phyloP scores from a whole-genome alignment of 2,797 vertebrate genomes.

The Melanotaenia boesemani region DNA sequence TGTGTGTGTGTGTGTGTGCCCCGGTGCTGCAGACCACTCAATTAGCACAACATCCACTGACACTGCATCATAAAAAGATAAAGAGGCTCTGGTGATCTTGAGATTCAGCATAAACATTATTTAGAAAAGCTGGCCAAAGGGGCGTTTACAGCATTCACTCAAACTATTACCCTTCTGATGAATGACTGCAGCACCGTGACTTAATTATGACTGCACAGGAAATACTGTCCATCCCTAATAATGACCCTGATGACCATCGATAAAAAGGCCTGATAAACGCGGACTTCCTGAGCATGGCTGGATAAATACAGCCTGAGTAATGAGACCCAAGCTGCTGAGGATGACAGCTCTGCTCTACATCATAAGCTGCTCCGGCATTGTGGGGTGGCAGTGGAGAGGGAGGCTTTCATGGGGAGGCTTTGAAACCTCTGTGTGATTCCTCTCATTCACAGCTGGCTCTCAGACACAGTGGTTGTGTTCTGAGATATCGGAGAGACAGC shows the following conservation, averaged over 20 bases:
- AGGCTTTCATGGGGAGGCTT: not conserved
- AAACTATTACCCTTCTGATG: conserved; percentile 70
- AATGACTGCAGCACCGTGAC: conserved; percentile 72
- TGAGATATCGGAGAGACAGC: conserved; percentile 48
- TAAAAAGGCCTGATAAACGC: conserved; percentile 85
- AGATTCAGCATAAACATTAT: conserved; percentile 35
- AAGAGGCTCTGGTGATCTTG: conserved; percentile 17
- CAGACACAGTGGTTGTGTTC: conserved; percentile 45
- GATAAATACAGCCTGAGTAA: conserved; percentile 79
- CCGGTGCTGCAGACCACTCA: conserved; percentile 8
- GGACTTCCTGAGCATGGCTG: conserved; percentile 79
- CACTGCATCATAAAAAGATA: conserved; percentile 50
- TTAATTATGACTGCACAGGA: conserved; percentile 83
- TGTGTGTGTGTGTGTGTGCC: not conserved
- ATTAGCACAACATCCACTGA: conserved; percentile 21
- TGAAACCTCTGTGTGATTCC: conserved; percentile 51
- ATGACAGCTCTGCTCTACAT: conserved; percentile 82
- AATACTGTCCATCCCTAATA: conserved; percentile 79
- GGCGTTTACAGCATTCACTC: conserved; percentile 64
- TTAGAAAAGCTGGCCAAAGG: conserved; percentile 39
- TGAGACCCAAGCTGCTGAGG: conserved; percentile 68
- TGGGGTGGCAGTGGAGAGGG: conserved; percentile 27
- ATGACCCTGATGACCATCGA: conserved; percentile 79
- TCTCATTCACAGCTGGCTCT: conserved; percentile 48
- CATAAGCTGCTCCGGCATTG: conserved; percentile 68